These are phyloP conservation scores for Tuberolachnus salignus DNA, from an alignment of 2,888 invertebrate genomes.

Conservation along the genomic window DNA sequence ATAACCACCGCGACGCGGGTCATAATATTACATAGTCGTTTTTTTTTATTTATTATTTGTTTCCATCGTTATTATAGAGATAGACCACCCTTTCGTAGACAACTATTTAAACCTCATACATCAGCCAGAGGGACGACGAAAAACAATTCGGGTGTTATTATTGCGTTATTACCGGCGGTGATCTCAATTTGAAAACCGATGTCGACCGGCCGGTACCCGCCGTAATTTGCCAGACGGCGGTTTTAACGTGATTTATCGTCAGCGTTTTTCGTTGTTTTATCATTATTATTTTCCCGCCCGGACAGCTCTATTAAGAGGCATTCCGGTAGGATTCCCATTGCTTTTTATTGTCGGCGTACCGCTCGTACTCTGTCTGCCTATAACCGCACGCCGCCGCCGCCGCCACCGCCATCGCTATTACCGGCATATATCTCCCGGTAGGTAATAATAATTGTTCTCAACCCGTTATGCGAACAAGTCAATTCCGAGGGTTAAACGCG, in stretches of 20 bases:
- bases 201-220: constrained; percentile 5
- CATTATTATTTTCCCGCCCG: not conserved
- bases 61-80: not conserved
- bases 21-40: not conserved
- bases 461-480: constrained; percentile 34
- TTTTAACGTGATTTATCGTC: constrained; percentile 56
- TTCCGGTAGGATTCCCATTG: not conserved
- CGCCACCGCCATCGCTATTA: not conserved
- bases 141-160: constrained; percentile 31
- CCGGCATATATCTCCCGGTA: constrained; percentile 4
- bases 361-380: not conserved
- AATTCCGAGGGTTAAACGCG: constrained; percentile 46
- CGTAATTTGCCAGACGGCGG: constrained; percentile 49
- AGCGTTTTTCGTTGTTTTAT: not conserved
- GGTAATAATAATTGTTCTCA: constrained; percentile 25
- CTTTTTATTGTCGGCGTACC: not conserved
- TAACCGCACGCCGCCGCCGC: not conserved
- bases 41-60: not conserved
- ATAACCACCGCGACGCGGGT: not conserved
- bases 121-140: constrained; percentile 51
- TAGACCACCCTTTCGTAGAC: constrained; percentile 29
- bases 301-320: constrained; percentile 20
- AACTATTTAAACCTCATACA: constrained; percentile 32
- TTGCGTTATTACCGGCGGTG: not conserved
- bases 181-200: constrained; percentile 40